phyloP scores from a whole-genome alignment of 2,797 vertebrate genomes.

The Pogoniulus pusillus region DNA sequence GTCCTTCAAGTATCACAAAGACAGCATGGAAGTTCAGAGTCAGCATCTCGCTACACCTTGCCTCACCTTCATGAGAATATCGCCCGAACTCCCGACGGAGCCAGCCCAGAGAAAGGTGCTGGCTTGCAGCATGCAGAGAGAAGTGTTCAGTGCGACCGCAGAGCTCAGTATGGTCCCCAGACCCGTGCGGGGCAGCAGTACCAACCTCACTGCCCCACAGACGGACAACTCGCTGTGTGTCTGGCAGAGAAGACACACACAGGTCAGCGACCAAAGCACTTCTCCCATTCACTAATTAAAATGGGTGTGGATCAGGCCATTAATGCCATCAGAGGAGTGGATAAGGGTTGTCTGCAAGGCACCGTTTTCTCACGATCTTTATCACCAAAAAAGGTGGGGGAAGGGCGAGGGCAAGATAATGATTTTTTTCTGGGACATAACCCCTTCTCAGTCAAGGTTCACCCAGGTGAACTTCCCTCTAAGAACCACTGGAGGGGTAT shows the following conservation, averaged over 20 bases:
- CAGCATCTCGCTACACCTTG: background rate
- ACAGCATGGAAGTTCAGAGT: background rate
- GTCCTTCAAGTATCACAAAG: fast-evolving
- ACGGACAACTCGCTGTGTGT: background rate
- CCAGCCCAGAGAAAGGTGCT: fast-evolving
- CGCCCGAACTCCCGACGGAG: background rate
- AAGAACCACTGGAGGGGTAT: background rate
- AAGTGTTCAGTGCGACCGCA: fast-evolving
- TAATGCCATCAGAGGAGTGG: slow-evolving; percentile 4
- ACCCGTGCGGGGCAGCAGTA: background rate
- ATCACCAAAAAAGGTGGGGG: background rate
- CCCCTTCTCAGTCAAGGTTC: background rate
- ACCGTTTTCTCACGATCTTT: slow-evolving; percentile 33
- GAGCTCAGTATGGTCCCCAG: background rate
- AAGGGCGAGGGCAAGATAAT: background rate
- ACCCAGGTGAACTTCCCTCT: background rate
- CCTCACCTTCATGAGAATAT: background rate
- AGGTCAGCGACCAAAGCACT: background rate
- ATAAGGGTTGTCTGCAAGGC: background rate
- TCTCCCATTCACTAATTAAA: slow-evolving; percentile 52
- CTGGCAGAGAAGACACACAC: background rate
- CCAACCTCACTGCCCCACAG: fast-evolving
- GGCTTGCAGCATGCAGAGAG: background rate
- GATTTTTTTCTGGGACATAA: background rate
- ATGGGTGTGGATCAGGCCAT: slow-evolving; percentile 31